Evolutionary conservation across 1,140 invertebrate genomes (phyloP).

Genomic region (Chrysomallon squamiferum): DNA sequence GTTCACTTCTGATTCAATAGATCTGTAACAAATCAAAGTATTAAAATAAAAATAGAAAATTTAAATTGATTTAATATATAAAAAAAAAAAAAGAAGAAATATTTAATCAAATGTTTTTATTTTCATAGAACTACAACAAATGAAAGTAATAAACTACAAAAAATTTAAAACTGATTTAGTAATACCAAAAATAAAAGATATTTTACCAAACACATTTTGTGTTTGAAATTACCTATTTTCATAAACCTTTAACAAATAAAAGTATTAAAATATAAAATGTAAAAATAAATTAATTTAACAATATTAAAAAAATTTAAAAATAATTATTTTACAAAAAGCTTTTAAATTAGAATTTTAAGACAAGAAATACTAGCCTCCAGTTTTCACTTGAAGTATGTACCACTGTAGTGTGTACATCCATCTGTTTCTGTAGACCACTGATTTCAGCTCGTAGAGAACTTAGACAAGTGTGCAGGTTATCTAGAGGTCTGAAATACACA

Average conservation of each 20-base stretch:
- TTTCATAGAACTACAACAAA: neutral
- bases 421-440: slow-evolving; percentile 59
- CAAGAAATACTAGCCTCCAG: slow-evolving; percentile 36
- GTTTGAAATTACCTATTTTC: too few relatives aligned
- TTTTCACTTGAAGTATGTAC: slow-evolving; percentile 44
- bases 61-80: too few relatives aligned
- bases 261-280: too few relatives aligned
- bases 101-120: too few relatives aligned
- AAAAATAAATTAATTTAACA: too few relatives aligned
- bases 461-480: slow-evolving; percentile 60
- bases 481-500: slow-evolving; percentile 54
- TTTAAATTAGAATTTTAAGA: too few relatives aligned
- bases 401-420: slow-evolving; percentile 52
- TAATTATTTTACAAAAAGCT: too few relatives aligned
- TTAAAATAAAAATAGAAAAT: too few relatives aligned
- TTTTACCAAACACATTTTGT: too few relatives aligned
- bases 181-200: too few relatives aligned
- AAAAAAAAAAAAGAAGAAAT: neutral
- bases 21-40: slow-evolving; percentile 24
- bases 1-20: slow-evolving; percentile 45
- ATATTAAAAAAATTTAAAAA: too few relatives aligned
- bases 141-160: neutral
- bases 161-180: neutral
- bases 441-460: slow-evolving; percentile 60
- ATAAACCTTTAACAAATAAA: too few relatives aligned